A percentile compares a stretch with the other conserved stretches of the same genome.
These are phyloP conservation scores for Tetraodon nigroviridis DNA, from an alignment of 2,113 vertebrate genomes.

Conservation along the genomic window DNA sequence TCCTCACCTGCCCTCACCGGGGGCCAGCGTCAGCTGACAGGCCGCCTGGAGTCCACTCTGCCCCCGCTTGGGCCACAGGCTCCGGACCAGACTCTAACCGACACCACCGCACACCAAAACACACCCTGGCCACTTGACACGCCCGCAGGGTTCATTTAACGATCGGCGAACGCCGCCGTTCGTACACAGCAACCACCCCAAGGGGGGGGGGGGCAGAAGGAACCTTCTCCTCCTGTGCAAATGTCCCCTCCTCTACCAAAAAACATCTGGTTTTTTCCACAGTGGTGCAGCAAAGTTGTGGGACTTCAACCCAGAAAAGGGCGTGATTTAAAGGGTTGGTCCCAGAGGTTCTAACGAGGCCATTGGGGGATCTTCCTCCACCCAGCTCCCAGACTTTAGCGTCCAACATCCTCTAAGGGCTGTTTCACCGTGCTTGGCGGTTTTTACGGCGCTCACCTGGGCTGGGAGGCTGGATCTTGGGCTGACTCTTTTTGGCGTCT, in stretches of 20 bases:
- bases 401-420: too few species aligned
- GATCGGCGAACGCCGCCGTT: neutral
- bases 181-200: neutral
- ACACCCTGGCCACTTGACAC: slow-evolving; percentile 11
- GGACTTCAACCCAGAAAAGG: too few species aligned
- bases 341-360: too few species aligned
- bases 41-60: slow-evolving; percentile 51
- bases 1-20: too few species aligned
- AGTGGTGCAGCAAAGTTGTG: neutral
- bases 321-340: too few species aligned
- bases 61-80: slow-evolving; percentile 49
- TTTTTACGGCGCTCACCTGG: slow-evolving; percentile 78
- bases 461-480: slow-evolving; percentile 96
- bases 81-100: slow-evolving; percentile 39
- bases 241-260: slow-evolving; percentile 36
- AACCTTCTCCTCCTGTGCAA: slow-evolving; percentile 45
- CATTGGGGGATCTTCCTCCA: too few species aligned
- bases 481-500: slow-evolving; percentile 93
- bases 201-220: slow-evolving; percentile 10
- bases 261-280: slow-evolving; percentile 15
- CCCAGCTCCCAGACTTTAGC: too few species aligned
- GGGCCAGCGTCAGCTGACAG: slow-evolving; percentile 51
- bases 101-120: too few species aligned
- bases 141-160: slow-evolving; percentile 41
- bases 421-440: too few species aligned